These are phyloP conservation scores for Antennarius maculatus DNA, from an alignment of 2,797 vertebrate genomes.

Conservation along the genomic window DNA sequence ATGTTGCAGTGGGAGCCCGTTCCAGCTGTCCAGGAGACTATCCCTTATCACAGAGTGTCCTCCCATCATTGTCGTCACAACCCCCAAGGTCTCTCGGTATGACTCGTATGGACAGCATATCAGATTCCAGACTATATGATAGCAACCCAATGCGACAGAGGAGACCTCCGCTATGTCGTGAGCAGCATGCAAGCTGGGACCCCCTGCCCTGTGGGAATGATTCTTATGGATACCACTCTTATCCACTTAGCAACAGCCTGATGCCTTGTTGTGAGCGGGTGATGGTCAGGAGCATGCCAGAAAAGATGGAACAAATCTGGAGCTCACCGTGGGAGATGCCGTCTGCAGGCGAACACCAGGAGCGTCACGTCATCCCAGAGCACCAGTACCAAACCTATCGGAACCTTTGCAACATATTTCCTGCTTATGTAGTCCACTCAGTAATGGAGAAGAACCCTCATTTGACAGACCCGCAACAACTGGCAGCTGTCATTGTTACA, in stretches of 20 bases:
- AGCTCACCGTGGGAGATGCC: constrained; percentile 91
- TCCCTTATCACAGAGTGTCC: constrained; percentile 86
- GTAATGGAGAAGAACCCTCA: constrained; percentile 99
- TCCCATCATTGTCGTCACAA: constrained; percentile 87
- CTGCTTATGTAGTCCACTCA: constrained; percentile 92
- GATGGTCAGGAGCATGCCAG: constrained; percentile 98
- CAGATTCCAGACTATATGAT: constrained; percentile 96
- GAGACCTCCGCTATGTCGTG: constrained; percentile 94
- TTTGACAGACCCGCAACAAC: constrained; percentile 95
- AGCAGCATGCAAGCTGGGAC: constrained; percentile 99
- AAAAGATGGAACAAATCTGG: constrained; percentile 99
- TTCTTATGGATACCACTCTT: constrained; percentile 90
- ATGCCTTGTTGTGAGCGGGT: constrained; percentile 97
- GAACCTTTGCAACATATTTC: constrained; percentile 99
- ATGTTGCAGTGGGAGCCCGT: constrained; percentile 86
- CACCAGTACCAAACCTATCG: constrained; percentile 98
- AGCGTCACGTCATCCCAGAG: constrained; percentile 92
- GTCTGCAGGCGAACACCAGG: constrained; percentile 83
- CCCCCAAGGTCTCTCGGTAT: constrained; percentile 95
- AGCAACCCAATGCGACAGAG: constrained; percentile 93
- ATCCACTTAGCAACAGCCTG: constrained; percentile 91
- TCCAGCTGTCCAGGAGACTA: constrained; percentile 97
- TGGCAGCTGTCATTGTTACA: constrained; percentile 96
- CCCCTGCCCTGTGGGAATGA: constrained; percentile 91
- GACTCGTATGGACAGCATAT: constrained; percentile 99